phyloP scores from a whole-genome alignment of 2,113 vertebrate genomes.

The Dasypus novemcinctus region DNA sequence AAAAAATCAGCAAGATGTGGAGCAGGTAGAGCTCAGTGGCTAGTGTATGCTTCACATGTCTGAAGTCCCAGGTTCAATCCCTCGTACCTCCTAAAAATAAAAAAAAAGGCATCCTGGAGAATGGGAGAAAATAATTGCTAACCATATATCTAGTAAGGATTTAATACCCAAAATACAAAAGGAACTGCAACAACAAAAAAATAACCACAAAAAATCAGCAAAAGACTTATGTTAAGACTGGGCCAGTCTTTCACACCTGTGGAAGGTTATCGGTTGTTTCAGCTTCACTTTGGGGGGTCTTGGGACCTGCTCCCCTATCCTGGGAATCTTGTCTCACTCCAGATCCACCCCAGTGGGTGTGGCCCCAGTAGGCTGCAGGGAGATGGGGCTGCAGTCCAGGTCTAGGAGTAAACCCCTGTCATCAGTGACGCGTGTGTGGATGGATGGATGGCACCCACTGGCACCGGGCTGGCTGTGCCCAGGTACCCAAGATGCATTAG shows the following conservation, averaged over 20 bases:
- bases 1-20: too few species aligned
- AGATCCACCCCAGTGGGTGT: neutral
- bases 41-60: too few species aligned
- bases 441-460: neutral
- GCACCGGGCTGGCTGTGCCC: neutral
- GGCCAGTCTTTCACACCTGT: neutral
- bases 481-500: neutral
- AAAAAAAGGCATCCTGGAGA: too few species aligned
- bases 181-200: too few species aligned
- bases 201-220: constrained; percentile 23
- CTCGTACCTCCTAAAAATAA: too few species aligned
- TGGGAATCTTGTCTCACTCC: neutral
- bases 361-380: neutral
- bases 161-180: too few species aligned
- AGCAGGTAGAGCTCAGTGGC: too few species aligned
- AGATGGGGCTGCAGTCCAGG: neutral
- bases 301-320: neutral
- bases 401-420: neutral
- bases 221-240: neutral
- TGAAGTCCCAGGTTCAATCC: too few species aligned
- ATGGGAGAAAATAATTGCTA: too few species aligned
- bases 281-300: neutral
- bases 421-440: neutral
- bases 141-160: too few species aligned
- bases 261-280: neutral